A percentile compares a stretch with the other conserved stretches of the same genome.
Conservation (phyloP, 2,113 vertebrate species). For the Aphyosemion australe region DNA sequence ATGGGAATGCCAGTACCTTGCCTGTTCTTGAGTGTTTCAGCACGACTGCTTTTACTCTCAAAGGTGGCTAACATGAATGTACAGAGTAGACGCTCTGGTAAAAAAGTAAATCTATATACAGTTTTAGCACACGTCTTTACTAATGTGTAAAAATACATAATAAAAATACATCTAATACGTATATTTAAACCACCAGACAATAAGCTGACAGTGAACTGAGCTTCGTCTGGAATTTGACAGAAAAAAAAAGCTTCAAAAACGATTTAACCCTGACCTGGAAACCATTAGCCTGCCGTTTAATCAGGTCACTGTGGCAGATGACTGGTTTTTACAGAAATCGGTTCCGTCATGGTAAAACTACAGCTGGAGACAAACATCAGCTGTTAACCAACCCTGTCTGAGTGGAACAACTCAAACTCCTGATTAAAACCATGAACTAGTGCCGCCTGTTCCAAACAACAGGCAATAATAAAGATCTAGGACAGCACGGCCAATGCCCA, state of each 20-base stretch:
- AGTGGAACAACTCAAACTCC: no score
- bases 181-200: no score
- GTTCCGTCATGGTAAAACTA: no score
- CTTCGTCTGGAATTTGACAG: constrained; percentile 4
- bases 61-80: constrained; percentile 63
- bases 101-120: neutral
- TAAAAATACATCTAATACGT: constrained; percentile 27
- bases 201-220: no score
- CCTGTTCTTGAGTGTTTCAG: constrained; percentile 60
- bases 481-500: no score
- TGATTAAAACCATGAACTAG: no score
- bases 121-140: neutral
- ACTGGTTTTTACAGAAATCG: no score
- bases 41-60: constrained; percentile 55
- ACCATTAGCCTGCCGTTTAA: neutral
- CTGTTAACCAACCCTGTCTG: no score
- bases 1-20: constrained; percentile 74
- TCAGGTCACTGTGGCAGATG: neutral
- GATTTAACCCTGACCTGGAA: constrained; percentile 14
- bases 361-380: no score
- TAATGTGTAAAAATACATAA: constrained; percentile 17
- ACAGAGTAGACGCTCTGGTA: constrained; percentile 47
- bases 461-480: no score
- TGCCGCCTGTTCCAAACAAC: no score
- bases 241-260: constrained; percentile 27